These are phyloP conservation scores for Microcebus griseorufus DNA, from an alignment of 2,113 vertebrate genomes.

Conservation along the genomic window DNA sequence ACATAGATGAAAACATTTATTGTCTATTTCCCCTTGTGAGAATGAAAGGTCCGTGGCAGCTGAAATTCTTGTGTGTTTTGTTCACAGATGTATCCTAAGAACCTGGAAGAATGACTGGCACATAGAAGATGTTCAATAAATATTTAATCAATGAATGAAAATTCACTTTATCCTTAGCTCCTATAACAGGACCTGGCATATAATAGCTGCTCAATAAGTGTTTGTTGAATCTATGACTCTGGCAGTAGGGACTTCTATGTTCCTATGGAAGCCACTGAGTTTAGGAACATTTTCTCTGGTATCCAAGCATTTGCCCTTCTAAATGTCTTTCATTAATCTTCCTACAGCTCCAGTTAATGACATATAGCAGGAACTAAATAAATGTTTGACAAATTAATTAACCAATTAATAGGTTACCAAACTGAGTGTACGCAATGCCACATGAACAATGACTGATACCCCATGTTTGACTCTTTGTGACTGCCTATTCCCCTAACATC, in stretches of 20 bases:
- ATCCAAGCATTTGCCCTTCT: neutral
- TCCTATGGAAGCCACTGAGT: neutral
- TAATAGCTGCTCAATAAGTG: neutral
- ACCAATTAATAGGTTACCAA: neutral
- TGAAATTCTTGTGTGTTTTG: neutral
- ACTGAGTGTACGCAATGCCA: neutral
- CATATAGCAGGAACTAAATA: neutral
- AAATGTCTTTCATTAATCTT: neutral
- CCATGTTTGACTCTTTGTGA: neutral
- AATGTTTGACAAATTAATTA: constrained; percentile 4
- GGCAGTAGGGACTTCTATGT: neutral
- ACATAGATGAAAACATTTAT: neutral
- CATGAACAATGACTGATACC: neutral
- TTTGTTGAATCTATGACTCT: neutral
- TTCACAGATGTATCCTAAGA: neutral
- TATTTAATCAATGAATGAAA: neutral
- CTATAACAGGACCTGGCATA: neutral
- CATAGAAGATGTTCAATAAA: neutral
- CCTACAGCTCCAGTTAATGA: neutral
- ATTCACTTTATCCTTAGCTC: neutral
- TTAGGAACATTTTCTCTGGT: neutral
- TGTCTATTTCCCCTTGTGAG: neutral
- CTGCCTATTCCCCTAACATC: neutral
- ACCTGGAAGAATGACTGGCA: neutral
- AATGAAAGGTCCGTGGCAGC: neutral